Evolutionary conservation across 2,113 vertebrate species (phyloP), one percentile per base, ranked within the genome.

Genomic region (Damaliscus lunatus): DNA sequence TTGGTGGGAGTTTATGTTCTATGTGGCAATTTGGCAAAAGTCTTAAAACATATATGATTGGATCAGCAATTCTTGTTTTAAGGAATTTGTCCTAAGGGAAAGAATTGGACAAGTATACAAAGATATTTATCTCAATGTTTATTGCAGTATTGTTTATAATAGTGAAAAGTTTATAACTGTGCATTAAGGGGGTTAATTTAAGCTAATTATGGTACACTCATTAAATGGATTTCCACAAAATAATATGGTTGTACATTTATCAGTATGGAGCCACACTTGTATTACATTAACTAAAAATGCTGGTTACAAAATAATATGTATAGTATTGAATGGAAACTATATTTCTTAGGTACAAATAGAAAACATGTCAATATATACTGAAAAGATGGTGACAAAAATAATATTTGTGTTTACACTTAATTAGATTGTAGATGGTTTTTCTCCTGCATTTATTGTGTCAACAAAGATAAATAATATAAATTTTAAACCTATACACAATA

Each of bases 31-130:
- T 95, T 88, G 77, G 64, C 21, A 55, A 91, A 96, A 92, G 21
- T 85, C 53, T 96, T 57, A 33, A 80, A 89, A 91, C 90, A 48
- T 62, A 25, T 19, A 10, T 7, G 48, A 96, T 59, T 91, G 31
- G 19, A 80, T 87, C 12, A 87, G 25, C 78, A 89, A 80, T 91
- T 95, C 21, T 71, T 84, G 29, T 64, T 88, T 53, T 89, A 71
- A 96, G 82, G 13, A 96, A 83, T 53, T 93, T 87, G 60, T 55
- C 60, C 36, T 89, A 53, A 87, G 95, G 82, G 60, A 94, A 55
- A 96, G 85, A 85, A 83, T 62, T 83, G 29, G 78, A 93, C 14
- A 90, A 12, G 11, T 92, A 25, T 74, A 27, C 7, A 59, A 33
- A 83, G 48, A 71, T 33, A 86, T 43, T 33, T 81, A 90, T 90